Conservation (phyloP, 2,797 vertebrate genomes). For the Pampus argenteus region DNA sequence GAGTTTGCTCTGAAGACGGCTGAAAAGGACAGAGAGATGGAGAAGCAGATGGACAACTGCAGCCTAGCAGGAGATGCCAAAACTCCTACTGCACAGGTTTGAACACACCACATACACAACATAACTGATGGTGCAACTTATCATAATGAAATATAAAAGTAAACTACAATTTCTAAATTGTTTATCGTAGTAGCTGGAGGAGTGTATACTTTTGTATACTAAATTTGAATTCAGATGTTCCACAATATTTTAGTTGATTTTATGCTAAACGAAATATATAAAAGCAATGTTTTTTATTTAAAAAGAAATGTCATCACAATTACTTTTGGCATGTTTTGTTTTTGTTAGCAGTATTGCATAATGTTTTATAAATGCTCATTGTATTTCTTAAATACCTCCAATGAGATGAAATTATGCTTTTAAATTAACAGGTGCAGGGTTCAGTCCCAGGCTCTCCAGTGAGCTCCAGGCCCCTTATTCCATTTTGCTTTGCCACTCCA, state of each 20-base stretch:
- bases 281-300: too few relatives aligned
- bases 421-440: conserved; percentile 26
- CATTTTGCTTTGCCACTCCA: conserved; percentile 57
- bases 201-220: too few relatives aligned
- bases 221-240: background rate
- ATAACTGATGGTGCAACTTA: background rate
- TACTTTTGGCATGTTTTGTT: background rate
- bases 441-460: conserved; percentile 30
- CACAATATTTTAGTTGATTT: background rate
- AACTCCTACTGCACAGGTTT: conserved; percentile 33
- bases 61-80: conserved; percentile 19
- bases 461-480: conserved; percentile 11
- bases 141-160: too few relatives aligned
- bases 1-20: conserved; percentile 92
- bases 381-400: background rate
- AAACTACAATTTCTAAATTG: too few relatives aligned
- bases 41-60: conserved; percentile 70
- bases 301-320: background rate
- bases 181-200: too few relatives aligned
- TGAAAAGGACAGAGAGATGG: conserved; percentile 84
- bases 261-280: too few relatives aligned
- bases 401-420: background rate
- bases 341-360: background rate
- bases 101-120: background rate
- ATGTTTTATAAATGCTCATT: background rate